Base-by-base conservation (phyloP, 23 tunicate species). In the Styela clava region DNA sequence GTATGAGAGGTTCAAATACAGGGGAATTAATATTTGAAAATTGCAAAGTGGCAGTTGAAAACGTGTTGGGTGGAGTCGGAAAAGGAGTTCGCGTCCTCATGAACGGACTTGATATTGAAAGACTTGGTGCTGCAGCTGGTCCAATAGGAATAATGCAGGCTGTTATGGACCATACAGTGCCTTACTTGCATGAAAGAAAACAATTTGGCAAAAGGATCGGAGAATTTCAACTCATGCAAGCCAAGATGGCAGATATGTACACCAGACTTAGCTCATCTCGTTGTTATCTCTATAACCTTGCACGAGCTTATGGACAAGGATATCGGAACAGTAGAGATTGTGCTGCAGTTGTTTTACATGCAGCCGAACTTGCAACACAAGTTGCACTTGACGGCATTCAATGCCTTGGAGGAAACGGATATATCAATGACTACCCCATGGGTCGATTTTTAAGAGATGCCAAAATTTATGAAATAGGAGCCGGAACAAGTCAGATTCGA, bases 351-450 rank as follows among this genome's bases (percentile, higher is more conserved):
- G 62, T 68, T 65, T 28, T 82, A 22, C 82, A 51, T 30, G 44
- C 88, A 9, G 44, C 86, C 12, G 89, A 85, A 69, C 27, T 33
- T 21, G 79, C 78, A 21, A 65, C 76, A 2, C 86, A 82, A 69
- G 89, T 85, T 28, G 84, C 79, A 19, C 68, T 68, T 7, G 86
- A 85, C 24, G 78, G 79, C 56, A 69, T 85, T 69, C 89, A 85
- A 68, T 34, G 64, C 16, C 69, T 82, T 24, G 89, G 89, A 9
- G 89, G 89, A 23, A 68, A 85, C 61, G 89, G 89, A 16, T 85
- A 85, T 52, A 85, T 85, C 52, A 85, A 85, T 28, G 89, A 85
- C 62, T 85, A 85, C 62, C 89, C 89, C 7, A 81, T 61, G 29
- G 89, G 79, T 2, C 78, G 89, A 31, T 65, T 82, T 34, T 35